These are phyloP conservation scores for Nasonia vitripennis DNA, from an alignment of 1,140 invertebrate species.

Conservation along the genomic window DNA sequence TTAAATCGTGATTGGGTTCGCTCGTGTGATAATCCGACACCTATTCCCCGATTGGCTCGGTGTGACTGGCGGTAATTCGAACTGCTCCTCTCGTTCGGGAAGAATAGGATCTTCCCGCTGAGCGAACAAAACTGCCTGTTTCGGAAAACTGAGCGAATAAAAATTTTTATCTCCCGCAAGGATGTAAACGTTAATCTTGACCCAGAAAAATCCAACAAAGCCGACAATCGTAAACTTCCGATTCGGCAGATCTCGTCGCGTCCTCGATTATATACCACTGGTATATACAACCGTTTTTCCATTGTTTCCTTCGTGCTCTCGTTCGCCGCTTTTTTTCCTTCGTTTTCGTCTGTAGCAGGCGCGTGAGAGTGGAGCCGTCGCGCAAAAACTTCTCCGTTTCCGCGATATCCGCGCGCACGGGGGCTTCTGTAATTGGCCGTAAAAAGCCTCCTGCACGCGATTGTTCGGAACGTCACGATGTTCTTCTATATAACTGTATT, in stretches of 20 bases:
- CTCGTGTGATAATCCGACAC: background rate
- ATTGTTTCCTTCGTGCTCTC: slow-evolving; percentile 5
- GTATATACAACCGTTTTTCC: background rate
- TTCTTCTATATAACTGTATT: background rate
- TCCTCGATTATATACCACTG: slow-evolving; percentile 12
- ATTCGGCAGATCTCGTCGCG: background rate
- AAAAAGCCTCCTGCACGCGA: background rate
- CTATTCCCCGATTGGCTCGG: background rate
- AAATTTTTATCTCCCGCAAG: background rate
- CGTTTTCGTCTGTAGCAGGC: background rate
- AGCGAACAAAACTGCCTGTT: too few relatives aligned
- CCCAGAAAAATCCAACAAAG: background rate
- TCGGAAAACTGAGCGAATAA: too few relatives aligned
- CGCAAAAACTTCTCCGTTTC: background rate
- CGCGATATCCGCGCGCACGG: background rate
- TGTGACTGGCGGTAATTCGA: background rate
- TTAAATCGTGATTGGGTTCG: background rate
- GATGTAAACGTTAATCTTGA: background rate
- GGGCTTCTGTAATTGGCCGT: background rate
- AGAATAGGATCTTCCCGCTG: too few relatives aligned
- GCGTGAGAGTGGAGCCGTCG: background rate
- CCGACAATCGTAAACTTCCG: slow-evolving; percentile 2
- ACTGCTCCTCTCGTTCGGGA: background rate
- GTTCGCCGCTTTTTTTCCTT: background rate
- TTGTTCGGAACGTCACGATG: background rate